phyloP scores from a whole-genome alignment of 2,797 vertebrate genomes.

The Dendrocincla fuliginosa region DNA sequence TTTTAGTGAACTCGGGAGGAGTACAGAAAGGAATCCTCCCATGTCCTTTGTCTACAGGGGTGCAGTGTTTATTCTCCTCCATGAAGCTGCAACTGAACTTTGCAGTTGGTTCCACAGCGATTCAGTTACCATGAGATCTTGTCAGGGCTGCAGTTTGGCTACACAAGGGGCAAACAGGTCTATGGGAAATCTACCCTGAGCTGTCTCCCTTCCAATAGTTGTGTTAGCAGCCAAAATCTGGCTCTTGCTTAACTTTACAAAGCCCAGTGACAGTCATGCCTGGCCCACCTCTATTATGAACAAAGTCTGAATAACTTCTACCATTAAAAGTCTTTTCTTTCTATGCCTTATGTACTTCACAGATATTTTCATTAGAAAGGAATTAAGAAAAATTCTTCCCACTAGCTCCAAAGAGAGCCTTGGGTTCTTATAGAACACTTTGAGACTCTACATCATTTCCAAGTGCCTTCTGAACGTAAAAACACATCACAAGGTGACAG shows the following conservation, averaged over 20 bases:
- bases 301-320: not conserved
- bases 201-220: not conserved
- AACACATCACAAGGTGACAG: not conserved
- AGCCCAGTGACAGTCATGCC: not conserved
- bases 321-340: not conserved
- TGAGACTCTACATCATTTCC: not conserved
- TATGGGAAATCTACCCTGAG: not conserved
- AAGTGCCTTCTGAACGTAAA: not conserved
- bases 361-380: not conserved
- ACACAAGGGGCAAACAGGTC: not conserved
- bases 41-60: not conserved
- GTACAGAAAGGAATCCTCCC: not conserved
- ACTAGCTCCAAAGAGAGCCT: not conserved
- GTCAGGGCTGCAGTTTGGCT: not conserved
- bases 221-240: not conserved
- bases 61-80: slow-evolving; percentile 1
- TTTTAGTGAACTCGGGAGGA: not conserved
- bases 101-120: not conserved
- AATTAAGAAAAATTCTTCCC: not conserved
- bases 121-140: not conserved
- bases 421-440: not conserved
- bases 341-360: not conserved
- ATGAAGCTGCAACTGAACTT: not conserved
- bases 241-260: not conserved
- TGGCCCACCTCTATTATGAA: not conserved